These are phyloP conservation scores for Leptinotarsa haldemani DNA, from an alignment of 2,888 invertebrate species.

Conservation along the genomic window DNA sequence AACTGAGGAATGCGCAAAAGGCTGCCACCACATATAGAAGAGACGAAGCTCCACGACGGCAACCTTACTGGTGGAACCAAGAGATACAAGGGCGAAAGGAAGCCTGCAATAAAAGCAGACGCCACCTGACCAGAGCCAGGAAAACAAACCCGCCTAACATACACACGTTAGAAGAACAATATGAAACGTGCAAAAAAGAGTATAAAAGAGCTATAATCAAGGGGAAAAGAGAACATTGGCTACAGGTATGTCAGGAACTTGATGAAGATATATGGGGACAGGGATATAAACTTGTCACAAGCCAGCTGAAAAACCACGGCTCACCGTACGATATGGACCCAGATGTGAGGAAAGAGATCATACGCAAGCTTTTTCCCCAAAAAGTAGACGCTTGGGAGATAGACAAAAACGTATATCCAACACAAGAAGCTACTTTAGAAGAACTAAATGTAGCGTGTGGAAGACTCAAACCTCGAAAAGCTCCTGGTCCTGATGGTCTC, in stretches of 20 bases:
- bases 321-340: slow-evolving; percentile 14
- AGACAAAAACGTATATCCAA: background rate
- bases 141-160: background rate
- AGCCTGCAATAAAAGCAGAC: slow-evolving; percentile 2
- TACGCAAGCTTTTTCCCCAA: background rate
- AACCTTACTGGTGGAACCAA: slow-evolving; percentile 13
- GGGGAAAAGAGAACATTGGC: slow-evolving; percentile 1
- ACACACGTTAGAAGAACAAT: slow-evolving; percentile 2
- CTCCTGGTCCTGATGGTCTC: slow-evolving; percentile 19
- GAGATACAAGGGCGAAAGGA: background rate
- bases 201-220: background rate
- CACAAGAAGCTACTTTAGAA: background rate
- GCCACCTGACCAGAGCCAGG: background rate
- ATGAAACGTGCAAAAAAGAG: background rate
- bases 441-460: background rate
- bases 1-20: slow-evolving; percentile 5
- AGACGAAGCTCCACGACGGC: background rate
- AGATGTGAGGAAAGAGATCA: background rate
- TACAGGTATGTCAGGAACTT: slow-evolving; percentile 4
- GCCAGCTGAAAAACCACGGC: background rate
- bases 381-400: background rate
- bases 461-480: slow-evolving; percentile 7
- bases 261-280: slow-evolving; percentile 7
- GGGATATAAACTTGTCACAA: slow-evolving; percentile 12
- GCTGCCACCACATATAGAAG: slow-evolving; percentile 4